These are phyloP conservation scores for Sipha flava DNA, from an alignment of 1,140 invertebrate species.

Conservation along the genomic window DNA sequence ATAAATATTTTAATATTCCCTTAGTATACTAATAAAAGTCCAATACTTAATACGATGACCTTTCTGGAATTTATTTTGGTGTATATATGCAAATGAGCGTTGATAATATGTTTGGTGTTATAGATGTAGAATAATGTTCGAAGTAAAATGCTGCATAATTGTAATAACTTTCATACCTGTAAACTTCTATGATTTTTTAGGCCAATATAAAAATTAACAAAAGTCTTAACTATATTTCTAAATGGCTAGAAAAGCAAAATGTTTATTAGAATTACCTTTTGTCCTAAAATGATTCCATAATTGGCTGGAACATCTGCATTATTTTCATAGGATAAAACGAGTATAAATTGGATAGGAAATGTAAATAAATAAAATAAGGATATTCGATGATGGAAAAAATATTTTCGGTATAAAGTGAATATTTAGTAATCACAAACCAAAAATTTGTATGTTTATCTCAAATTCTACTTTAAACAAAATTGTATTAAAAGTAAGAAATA, in stretches of 20 bases:
- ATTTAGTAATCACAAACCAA: neutral
- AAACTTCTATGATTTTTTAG: constrained; percentile 27
- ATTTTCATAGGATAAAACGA: neutral
- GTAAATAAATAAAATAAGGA: neutral
- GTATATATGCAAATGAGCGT: neutral
- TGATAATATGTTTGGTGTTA: neutral
- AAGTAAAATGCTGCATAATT: neutral
- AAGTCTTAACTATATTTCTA: neutral
- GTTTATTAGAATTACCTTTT: constrained; percentile 16
- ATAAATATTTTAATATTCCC: neutral
- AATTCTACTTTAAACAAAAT: neutral
- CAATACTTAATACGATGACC: neutral
- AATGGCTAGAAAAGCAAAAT: constrained; percentile 17
- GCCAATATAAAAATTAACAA: neutral
- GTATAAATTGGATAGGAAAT: neutral
- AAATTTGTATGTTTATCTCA: neutral
- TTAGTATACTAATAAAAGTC: neutral
- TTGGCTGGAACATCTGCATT: constrained; percentile 14
- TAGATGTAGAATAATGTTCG: constrained; percentile 23
- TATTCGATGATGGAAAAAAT: neutral
- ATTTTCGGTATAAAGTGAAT: neutral
- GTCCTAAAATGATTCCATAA: constrained; percentile 16
- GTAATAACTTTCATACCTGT: neutral
- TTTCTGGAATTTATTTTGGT: neutral
- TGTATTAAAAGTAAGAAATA: too few species aligned